Evolutionary conservation across 1,140 invertebrate genomes (phyloP), one percentile per base, ranked within the genome.

Genomic region (Drosophila lowei): DNA sequence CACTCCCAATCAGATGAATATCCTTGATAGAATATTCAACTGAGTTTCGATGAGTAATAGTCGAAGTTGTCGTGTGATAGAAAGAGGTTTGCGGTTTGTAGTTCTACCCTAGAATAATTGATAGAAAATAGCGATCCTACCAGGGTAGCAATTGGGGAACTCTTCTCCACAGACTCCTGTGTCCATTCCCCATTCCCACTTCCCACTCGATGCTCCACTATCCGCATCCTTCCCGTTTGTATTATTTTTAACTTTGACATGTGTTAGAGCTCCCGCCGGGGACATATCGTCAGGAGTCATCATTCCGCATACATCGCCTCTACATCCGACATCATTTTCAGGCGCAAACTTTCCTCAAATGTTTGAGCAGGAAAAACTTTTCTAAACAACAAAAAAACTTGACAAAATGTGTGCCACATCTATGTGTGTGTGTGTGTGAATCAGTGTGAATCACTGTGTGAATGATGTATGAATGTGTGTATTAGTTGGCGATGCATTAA

Each of bases 181-280:
- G 58, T 72, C 52, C 67, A 7, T 44, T 25, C 16, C 48, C 38
- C 53, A 49, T 28, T 25, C 59, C 77, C 70, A 47, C 54, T 70
- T 59, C 15, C 23, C 28, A 38, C n/a, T 41, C 23, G 2, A 0
- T 30, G 30, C 53, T 47, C 41, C 46, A 46, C 47, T 48, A 34
- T 38, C 55, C 42, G n/a, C 30, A 43, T 77, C 67, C 47, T 13
- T 13, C 1, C 11, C 34, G 34, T 13, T 38, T 72, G 64, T 68
- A 76, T 79, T 88, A 83, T 86, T 88, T 88, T 86, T 70, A 83
- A 88, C 83, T 83, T 83, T 86, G 78, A 86, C 83, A 86, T 86
- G 78, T 86, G 83, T 81, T 86, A 74, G 34, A 38, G 83, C 83
- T 79, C 76, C 78, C 68, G 65, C 58, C 67, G 47, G 68, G 65